Base-by-base conservation (phyloP, 1,140 invertebrate species). In the Drosophila willistoni region DNA sequence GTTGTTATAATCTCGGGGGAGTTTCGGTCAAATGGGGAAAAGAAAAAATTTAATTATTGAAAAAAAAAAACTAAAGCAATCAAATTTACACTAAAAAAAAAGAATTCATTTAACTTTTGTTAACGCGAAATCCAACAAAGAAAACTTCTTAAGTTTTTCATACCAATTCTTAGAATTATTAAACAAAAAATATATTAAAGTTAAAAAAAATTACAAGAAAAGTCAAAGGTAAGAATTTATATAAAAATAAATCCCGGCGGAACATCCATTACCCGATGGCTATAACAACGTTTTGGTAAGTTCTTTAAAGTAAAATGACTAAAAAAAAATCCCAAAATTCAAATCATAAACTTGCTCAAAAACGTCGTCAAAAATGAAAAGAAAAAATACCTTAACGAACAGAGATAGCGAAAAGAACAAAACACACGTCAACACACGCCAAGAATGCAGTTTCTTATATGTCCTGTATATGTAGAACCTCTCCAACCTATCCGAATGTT, bases 211-310 rank as follows among this genome's bases (percentile, higher is more conserved):
- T 73, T 71, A 47, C 44, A 51, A 63, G 63, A 65, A 64, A 6
- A 29, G 64, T 62, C 39, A 92, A 91, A 92, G 91, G 91, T 92
- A 92, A 92, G 91, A 81, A 82, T 71, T 68, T 66, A 70, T 33
- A 81, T 56, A 63, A 51, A 83, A 69, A 82, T 55, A 65, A 75
- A 79, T 84, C 69, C 76, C 73, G 72, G 73, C 84, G 86, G 89
- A 91, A 68, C 66, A 65, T 66, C 67, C 61, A 76, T 79, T 71
- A 70, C 62, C 77, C 65, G 90, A 85, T 86, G 77, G 44, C 70
- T 85, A 91, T 91, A 91, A 90, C 89, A 91, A 91, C 89, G 79
- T 91, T 80, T 91, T 92, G 91, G 91, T 92, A 92, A 92, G 91
- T 92, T 83, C 54, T 60, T 74, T 81, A 69, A 90, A 51, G 44